These are phyloP conservation scores for Hippocampus mohnikei DNA, from an alignment of 2,113 vertebrate species.

Conservation along the genomic window DNA sequence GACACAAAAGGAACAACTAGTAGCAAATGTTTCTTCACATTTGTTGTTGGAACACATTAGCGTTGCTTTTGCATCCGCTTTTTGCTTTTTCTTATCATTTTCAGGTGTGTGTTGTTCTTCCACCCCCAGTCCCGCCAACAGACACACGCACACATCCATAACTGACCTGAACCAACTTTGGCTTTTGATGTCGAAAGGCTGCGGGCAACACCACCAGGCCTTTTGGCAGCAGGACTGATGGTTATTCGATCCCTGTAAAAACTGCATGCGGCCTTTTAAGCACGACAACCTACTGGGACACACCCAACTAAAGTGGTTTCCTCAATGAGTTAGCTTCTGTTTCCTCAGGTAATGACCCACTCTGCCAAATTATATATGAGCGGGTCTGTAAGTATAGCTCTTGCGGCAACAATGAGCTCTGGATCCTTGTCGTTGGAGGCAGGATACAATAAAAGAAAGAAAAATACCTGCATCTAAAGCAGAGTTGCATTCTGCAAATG, in stretches of 20 bases:
- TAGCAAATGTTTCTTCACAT: background rate
- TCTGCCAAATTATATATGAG: constrained; percentile 9
- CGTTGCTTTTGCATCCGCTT: background rate
- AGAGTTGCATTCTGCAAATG: background rate
- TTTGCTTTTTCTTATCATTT: background rate
- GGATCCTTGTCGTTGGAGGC: background rate
- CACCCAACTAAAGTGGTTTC: constrained; percentile 25
- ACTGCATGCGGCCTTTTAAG: constrained; percentile 11
- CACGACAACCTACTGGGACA: background rate
- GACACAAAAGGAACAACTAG: background rate
- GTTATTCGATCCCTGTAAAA: constrained; percentile 40
- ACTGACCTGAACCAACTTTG: constrained; percentile 27
- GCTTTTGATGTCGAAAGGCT: constrained; percentile 45
- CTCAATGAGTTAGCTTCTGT: constrained; percentile 8
- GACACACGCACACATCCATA: background rate
- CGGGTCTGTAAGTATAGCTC: background rate
- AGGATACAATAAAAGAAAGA: background rate
- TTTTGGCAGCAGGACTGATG: constrained; percentile 7
- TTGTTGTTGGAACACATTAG: background rate
- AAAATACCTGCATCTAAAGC: background rate
- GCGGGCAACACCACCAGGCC: constrained; percentile 32
- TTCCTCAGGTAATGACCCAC: constrained; percentile 16
- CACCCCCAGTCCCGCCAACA: no score
- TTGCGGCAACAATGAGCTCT: background rate
- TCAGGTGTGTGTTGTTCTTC: background rate